A percentile compares a stretch with the other conserved stretches of the same genome.
Conservation (phyloP, 2,888 invertebrate species). For the Nemapogon koenigi region DNA sequence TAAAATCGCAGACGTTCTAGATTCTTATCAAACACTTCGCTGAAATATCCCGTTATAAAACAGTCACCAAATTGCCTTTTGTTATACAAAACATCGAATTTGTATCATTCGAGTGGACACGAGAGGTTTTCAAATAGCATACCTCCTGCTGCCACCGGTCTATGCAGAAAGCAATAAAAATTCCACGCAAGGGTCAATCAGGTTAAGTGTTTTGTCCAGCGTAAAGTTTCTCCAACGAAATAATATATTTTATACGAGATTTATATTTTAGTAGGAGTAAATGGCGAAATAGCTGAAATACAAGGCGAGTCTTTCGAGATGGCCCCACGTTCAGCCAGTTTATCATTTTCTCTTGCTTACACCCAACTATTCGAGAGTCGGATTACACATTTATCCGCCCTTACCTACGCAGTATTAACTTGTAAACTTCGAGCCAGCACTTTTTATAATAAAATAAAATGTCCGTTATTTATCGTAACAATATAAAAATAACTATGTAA, state of each 20-base stretch:
- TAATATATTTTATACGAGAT: constrained; percentile 40
- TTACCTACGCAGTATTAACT: too few relatives aligned
- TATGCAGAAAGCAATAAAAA: constrained; percentile 40
- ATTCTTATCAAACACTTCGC: too few relatives aligned
- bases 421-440: too few relatives aligned
- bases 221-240: constrained; percentile 28
- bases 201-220: constrained; percentile 46
- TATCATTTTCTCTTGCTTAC: too few relatives aligned
- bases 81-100: background rate
- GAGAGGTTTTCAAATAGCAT: background rate
- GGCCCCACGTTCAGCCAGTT: too few relatives aligned
- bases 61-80: background rate
- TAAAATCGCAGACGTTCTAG: too few relatives aligned
- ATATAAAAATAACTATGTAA: too few relatives aligned
- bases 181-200: constrained; percentile 49
- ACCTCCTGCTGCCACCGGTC: constrained; percentile 4
- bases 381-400: too few relatives aligned
- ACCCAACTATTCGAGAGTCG: too few relatives aligned
- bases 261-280: constrained; percentile 32
- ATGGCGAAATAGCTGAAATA: constrained; percentile 40
- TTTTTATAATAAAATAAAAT: too few relatives aligned
- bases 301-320: constrained; percentile 15
- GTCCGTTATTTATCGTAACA: too few relatives aligned
- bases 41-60: too few relatives aligned
- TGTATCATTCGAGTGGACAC: background rate